Conservation (phyloP, 2,888 invertebrate species). For the Oithona nana region DNA sequence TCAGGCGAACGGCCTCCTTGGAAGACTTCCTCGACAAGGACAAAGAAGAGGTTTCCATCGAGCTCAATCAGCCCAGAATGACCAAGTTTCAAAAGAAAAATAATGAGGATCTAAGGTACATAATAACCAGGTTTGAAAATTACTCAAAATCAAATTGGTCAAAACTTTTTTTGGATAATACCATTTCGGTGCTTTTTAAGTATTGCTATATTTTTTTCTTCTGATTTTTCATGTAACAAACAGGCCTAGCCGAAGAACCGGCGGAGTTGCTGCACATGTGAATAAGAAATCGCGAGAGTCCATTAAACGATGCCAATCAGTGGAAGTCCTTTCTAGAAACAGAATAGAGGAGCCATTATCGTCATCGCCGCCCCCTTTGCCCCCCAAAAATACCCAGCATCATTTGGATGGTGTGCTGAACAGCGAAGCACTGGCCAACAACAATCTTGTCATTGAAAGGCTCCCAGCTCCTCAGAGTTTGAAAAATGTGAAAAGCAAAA, state of each 20-base stretch:
- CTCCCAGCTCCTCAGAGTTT: neutral
- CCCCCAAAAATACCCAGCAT: slow-evolving; percentile 22
- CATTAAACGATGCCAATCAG: slow-evolving; percentile 65
- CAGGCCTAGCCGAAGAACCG: neutral
- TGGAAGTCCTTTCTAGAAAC: slow-evolving; percentile 43
- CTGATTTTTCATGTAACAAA: too few species aligned
- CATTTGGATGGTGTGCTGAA: slow-evolving; percentile 8
- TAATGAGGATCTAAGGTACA: too few species aligned
- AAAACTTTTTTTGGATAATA: too few species aligned
- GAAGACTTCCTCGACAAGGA: slow-evolving; percentile 62
- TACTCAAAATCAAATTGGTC: too few species aligned
- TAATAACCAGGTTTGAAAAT: too few species aligned
- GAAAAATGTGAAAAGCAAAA: too few species aligned
- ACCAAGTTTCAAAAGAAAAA: too few species aligned
- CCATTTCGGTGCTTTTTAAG: too few species aligned
- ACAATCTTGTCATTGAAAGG: neutral
- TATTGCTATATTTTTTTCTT: too few species aligned
- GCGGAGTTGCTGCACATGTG: neutral
- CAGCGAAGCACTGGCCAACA: slow-evolving; percentile 12
- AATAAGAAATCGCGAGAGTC: slow-evolving; percentile 30
- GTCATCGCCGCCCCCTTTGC: slow-evolving; percentile 21
- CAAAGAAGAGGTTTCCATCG: neutral
- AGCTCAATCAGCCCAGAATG: slow-evolving; percentile 25
- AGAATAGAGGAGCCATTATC: slow-evolving; percentile 7
- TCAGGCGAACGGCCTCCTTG: slow-evolving; percentile 60